Percentiles rank a stretch among this genome's conserved stretches.
Evolutionary conservation across 2,888 invertebrate genomes (phyloP).

Genomic region (Lasioglossum marginatum): DNA sequence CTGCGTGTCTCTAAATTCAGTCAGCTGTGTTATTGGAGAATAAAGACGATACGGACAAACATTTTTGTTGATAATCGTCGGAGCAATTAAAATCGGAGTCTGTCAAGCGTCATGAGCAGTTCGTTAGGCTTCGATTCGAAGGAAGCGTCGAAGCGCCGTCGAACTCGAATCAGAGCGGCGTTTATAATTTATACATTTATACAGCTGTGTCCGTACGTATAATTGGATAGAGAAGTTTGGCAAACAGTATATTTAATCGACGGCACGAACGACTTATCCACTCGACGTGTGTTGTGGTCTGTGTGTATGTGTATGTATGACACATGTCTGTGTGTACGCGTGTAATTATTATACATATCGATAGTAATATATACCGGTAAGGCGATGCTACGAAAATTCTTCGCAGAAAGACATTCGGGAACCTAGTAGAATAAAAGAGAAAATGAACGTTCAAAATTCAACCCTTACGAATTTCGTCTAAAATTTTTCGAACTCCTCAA

Average conservation of each 20-base stretch:
- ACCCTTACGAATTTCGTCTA: background rate
- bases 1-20: too few relatives aligned
- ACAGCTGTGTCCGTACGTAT: conserved; percentile 49
- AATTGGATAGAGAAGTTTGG: conserved; percentile 60
- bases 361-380: conserved; percentile 59
- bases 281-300: conserved; percentile 39
- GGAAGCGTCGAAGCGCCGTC: background rate
- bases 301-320: background rate
- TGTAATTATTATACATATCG: conserved; percentile 56
- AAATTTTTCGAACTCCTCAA: background rate
- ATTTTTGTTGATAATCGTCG: background rate
- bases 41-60: background rate
- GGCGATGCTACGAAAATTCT: conserved; percentile 65
- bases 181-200: conserved; percentile 56
- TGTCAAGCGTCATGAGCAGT: background rate
- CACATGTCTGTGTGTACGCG: conserved; percentile 17
- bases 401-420: conserved; percentile 31
- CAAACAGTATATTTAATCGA: conserved; percentile 63
- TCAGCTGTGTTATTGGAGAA: background rate
- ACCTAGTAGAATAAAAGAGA: conserved; percentile 11
- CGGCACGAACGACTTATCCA: conserved; percentile 51
- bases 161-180: conserved; percentile 34
- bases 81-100: background rate
- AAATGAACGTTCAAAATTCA: background rate
- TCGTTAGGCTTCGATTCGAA: conserved; percentile 10